A percentile compares a stretch with the other conserved stretches of the same genome.
Evolutionary conservation across 2,888 invertebrate species (phyloP).

Genomic region (Pycnomerus fuliginosus): DNA sequence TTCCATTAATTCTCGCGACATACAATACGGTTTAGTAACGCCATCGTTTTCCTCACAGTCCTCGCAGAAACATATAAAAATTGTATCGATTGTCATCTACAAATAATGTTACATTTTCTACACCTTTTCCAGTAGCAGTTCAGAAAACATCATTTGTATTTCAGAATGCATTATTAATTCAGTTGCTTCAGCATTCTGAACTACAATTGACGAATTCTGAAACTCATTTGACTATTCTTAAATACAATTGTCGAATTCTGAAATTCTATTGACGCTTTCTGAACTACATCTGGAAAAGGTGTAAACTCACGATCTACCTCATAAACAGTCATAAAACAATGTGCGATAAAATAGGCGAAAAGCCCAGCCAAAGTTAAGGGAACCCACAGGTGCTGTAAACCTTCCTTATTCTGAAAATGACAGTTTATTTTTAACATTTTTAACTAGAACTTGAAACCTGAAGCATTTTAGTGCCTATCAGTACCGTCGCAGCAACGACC

Average conservation of each 20-base stretch:
- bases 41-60: slow-evolving; percentile 68
- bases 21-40: slow-evolving; percentile 61
- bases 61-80: slow-evolving; percentile 69
- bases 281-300: no score
- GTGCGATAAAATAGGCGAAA: slow-evolving; percentile 69
- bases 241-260: no score
- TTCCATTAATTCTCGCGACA: slow-evolving; percentile 66
- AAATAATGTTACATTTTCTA: slow-evolving; percentile 28
- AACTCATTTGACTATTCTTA: no score
- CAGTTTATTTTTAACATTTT: slow-evolving; percentile 2
- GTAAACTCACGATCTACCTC: no score
- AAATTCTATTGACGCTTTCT: no score
- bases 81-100: slow-evolving; percentile 69
- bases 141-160: no score
- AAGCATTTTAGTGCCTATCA: slow-evolving; percentile 61
- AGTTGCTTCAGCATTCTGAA: no score
- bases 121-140: not conserved
- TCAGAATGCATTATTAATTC: no score
- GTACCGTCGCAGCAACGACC: slow-evolving; percentile 62
- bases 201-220: no score
- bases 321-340: slow-evolving; percentile 72
- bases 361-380: slow-evolving; percentile 62
- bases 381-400: slow-evolving; percentile 61
- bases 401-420: slow-evolving; percentile 55
- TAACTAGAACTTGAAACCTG: slow-evolving; percentile 50